Evolutionary conservation across 1,140 invertebrate genomes (phyloP), one percentile per base, ranked within the genome.

Genomic region (Sitodiplosis mosellana): DNA sequence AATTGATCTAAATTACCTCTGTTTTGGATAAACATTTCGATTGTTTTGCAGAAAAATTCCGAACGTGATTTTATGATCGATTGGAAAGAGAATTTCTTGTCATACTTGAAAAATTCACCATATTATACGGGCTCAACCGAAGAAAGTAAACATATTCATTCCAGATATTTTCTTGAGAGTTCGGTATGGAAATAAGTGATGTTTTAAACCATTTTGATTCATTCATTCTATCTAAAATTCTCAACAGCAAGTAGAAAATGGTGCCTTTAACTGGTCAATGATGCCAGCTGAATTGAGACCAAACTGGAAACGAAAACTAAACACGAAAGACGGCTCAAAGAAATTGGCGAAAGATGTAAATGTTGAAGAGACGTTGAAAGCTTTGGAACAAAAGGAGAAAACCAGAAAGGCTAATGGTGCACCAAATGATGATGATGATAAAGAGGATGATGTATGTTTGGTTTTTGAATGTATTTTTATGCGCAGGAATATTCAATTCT

Each of bases 71-170:
- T 62, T 50, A 56, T 63, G 40, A 52, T 64, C 38, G 50, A 59
- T 2, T 61, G 61, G 59, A 64, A 60, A 43, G 60, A 62, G 49
- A 54, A 56, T 46, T 58, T 63, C 56, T 52, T 59, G 44, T 67
- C 57, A 46, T 53, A 68, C 49, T 53, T 54, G 57, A 51, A 71
- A 64, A 56, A 57, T 77, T 82, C 60, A 43, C 77, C 38, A 40
- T 80, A 46, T 68, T 76, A 53, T 51, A 78, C 50, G 71, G 73
- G 56, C 70, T 76, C 52, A 73, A 78, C 49, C 74, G 73, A 51
- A 60, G 72, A 18, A 71, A 73, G 20, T 69, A 65, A 34, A 66
- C 78, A 55, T 66, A 65, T 49, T 69, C 73, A 43, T 77, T 75
- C 67, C 63, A 49, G 64, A 65, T 56, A 56, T 77, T 33, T 57